A percentile compares a stretch with the other conserved stretches of the same genome.
Evolutionary conservation across 2,888 invertebrate species (phyloP).

Genomic region (Platerodrilus igneus): DNA sequence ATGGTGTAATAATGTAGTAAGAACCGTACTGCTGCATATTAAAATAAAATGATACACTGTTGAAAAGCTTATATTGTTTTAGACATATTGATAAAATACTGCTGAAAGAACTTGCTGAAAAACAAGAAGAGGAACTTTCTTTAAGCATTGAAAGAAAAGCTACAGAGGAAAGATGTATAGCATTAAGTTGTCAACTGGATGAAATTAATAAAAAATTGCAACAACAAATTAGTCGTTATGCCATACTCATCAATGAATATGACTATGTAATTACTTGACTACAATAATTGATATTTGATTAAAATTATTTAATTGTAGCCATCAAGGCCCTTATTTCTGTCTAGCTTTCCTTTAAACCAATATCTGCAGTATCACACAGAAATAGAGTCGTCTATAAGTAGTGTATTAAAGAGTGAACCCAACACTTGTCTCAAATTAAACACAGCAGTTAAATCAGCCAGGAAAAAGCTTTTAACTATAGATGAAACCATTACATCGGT

Average conservation of each 20-base stretch:
- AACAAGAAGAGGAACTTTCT: constrained; percentile 28
- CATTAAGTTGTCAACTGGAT: constrained; percentile 31
- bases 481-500: too few relatives aligned
- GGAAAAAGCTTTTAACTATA: not conserved
- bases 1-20: not conserved
- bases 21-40: not conserved
- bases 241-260: constrained; percentile 29
- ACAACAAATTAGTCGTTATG: constrained; percentile 30
- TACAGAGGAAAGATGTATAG: constrained; percentile 29
- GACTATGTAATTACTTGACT: constrained; percentile 22
- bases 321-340: constrained; percentile 6
- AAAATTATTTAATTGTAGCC: not conserved
- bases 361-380: constrained; percentile 8
- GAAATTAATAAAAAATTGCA: constrained; percentile 31
- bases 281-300: not conserved
- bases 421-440: not conserved
- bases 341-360: constrained; percentile 1
- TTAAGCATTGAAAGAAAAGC: constrained; percentile 26
- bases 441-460: not conserved
- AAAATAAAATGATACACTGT: constrained; percentile 2
- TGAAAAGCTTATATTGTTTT: constrained; percentile 22
- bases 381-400: constrained; percentile 9
- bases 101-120: constrained; percentile 24
- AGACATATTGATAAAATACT: constrained; percentile 28
- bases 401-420: not conserved